phyloP scores from a whole-genome alignment of 2,888 invertebrate species.

The Cosmia trapezina region DNA sequence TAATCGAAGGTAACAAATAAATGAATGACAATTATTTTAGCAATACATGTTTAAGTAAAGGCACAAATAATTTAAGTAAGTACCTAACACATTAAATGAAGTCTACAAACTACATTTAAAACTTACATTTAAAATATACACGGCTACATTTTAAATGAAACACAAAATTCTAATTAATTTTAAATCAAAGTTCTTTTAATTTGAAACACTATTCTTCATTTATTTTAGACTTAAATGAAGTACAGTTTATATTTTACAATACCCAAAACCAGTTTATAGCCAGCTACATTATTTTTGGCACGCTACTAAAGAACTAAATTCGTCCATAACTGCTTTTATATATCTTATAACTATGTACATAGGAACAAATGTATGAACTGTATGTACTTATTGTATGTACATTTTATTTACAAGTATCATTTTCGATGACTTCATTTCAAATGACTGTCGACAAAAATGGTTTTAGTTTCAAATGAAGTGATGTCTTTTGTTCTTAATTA shows the following conservation, averaged over 20 bases:
- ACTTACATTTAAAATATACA: slow-evolving; percentile 67
- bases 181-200: slow-evolving; percentile 42
- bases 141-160: slow-evolving; percentile 63
- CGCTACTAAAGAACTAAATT: slow-evolving; percentile 81
- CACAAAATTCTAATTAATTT: slow-evolving; percentile 44
- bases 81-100: slow-evolving; percentile 72
- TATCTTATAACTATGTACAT: slow-evolving; percentile 78
- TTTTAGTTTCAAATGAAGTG: slow-evolving; percentile 52
- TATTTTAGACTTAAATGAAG: slow-evolving; percentile 52
- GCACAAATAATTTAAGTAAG: slow-evolving; percentile 87
- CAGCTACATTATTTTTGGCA: slow-evolving; percentile 84
- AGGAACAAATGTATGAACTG: slow-evolving; percentile 79
- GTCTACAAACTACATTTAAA: slow-evolving; percentile 55
- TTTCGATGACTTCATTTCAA: slow-evolving; percentile 57
- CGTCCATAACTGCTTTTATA: slow-evolving; percentile 70
- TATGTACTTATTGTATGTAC: slow-evolving; percentile 72
- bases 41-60: slow-evolving; percentile 73
- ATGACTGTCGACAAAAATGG: slow-evolving; percentile 50
- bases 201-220: slow-evolving; percentile 48
- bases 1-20: slow-evolving; percentile 70
- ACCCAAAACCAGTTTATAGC: slow-evolving; percentile 76
- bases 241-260: slow-evolving; percentile 58
- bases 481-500: slow-evolving; percentile 54
- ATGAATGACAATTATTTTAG: slow-evolving; percentile 65
- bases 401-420: slow-evolving; percentile 65